Evolutionary conservation across 1,140 invertebrate genomes (phyloP), one percentile per base, ranked within the genome.

Genomic region (Neodiprion fabricii): DNA sequence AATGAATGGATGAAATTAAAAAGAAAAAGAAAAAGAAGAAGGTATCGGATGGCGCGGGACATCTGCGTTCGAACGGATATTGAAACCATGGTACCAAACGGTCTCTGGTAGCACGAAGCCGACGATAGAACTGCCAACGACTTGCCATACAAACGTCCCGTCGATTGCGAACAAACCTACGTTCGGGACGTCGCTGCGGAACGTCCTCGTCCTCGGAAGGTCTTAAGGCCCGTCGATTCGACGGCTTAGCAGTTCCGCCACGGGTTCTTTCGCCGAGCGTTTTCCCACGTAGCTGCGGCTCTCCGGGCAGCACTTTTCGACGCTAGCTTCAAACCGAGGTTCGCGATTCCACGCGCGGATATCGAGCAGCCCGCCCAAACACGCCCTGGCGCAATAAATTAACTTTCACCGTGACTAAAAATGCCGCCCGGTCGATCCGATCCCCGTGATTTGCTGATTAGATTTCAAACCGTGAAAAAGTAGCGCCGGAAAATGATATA

Each of bases 101-200:
- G 28, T 40, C 28, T 40, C 28, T 40, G 28, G 28, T 40, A 17
- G 79, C 79, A 76, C 78, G 79, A 77, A 80, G 84, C 74, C 76
- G 72, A 76, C 84, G 84, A 85, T 86, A 86, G 83, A 87, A 79
- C 86, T 88, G 85, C 85, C 85, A 88, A 81, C 84, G 79, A 82
- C 79, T 85, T 86, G 82, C 85, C 81, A 87, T 88, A 87, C 85
- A 88, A 87, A 85, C 83, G 83, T 87, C 85, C 76, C 77, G 78
- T 75, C 71, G 80, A 81, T 82, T 85, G 84, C 79, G 82, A 80
- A 82, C 81, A 79, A 61, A 17, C 53, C 11, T 61, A 14, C 7
- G n/a, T 9, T 12, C n/a, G 5, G 28, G 28, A 40, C 28, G n/a
- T 17, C 53, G 53, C 53, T 14, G 53, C n/a, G 11, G 11, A 61